Base-by-base conservation (phyloP, 2,113 vertebrate species). In the Lamprologus ornatipinnis region DNA sequence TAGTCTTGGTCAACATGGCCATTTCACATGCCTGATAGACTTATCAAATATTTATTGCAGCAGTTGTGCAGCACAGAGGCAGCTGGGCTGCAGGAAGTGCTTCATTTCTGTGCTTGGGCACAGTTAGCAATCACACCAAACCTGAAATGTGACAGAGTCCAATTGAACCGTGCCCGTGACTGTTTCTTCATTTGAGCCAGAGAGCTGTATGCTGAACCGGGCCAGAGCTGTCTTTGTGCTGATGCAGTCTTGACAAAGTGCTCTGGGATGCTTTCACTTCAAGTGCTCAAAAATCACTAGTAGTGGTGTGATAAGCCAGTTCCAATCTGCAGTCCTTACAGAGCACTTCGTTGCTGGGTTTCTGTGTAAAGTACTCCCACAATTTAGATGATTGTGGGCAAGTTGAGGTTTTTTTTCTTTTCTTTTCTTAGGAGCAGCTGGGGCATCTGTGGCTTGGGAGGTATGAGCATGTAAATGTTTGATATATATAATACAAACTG, bases 41-140 rank as follows among this genome's bases (percentile, higher is more conserved):
- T 78, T 78, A 9, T 78, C 42, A 78, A 78, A 78, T 78, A 78
- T 78, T 78, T 51, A 78, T n/a, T 51, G 26, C 73, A 33, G 45
- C 73, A 78, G 45, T 78, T 78, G 73, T 33, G 45, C 73, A n/a
- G 42, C 70, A 78, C 70, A 8, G 70, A 78, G 70, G 26, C 42
- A 49, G 42, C 42, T 49, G 70, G 70, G 9, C 17, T 19, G 23
- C 15, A 78, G 23, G 26, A 78, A 51, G 73, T n/a, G 45, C 10
- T 49, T 51, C 10, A 33, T 31, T 31, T 49, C 73, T 3, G 4
- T 78, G 10, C 70, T 78, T 78, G 45, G 45, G 10, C 26, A 49
- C 26, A n/a, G 15, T 78, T 78, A 49, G 26, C 45, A n/a, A 33
- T 51, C 73, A 78, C 73, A 78, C 45, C 26, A 33, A 0, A 51